Base-by-base conservation (phyloP, 2,113 vertebrate species). In the Channa argus region DNA sequence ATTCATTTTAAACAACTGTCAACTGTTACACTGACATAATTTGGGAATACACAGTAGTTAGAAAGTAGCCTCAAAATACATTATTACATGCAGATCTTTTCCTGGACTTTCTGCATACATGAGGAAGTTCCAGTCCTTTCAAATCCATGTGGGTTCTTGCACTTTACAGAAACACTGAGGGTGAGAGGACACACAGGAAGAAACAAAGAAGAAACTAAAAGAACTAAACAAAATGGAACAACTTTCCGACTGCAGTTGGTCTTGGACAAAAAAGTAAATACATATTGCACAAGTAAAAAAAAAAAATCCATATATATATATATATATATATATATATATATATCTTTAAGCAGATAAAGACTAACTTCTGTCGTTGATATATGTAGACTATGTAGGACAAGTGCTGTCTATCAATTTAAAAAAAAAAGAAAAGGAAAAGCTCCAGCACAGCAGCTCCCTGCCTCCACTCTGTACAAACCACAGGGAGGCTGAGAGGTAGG, bases 1-100 rank as follows among this genome's bases (percentile, higher is more conserved):
- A 95, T 93, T 96, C 93, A 94, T 93, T 93, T 94, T 95, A 90
- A 95, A 95, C 94, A 95, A 95, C 90, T 93, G 92, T 95, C 92
- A 92, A 95, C 91, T 94, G 92, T 90, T 96, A 97, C 95, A 96
- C 93, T 95, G 95, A 95, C 94, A 94, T 91, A 96, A 88, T 84
- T 94, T 94, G 94, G 93, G 94, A 94, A 94, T 95, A 96, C 92
- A 96, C 93, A 93, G 93, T 88, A 96, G 90, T 93, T 92, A 94
- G 94, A 95, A 94, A 94, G 94, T 92, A 95, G 92, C 91, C 88
- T 95, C 83, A 89, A 91, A 90, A 79, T 91, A 93, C 79, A 94
- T 92, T 77, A 90, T 94, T 94, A 94, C 96, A 96, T 95, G 95
- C 96, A 96, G 82, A 94, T 47, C 85, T 24, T 24, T 24, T 87